Evolutionary conservation across 2,113 vertebrate genomes (phyloP).

Genomic region (Glaucomys volans): DNA sequence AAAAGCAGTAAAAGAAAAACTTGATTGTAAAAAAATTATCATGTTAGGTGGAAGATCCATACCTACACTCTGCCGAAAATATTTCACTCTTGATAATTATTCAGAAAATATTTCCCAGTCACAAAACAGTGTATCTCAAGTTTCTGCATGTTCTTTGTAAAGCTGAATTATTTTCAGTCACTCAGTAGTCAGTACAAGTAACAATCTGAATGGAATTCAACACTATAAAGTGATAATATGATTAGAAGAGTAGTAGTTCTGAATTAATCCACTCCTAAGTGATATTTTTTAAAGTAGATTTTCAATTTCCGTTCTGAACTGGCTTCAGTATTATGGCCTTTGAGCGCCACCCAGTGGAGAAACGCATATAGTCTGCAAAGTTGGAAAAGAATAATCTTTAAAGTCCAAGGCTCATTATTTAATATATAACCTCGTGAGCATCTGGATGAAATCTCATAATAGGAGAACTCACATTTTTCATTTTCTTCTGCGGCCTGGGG

Average conservation of each 20-base stretch:
- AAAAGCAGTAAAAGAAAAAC: neutral
- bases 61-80: neutral
- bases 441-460: conserved; percentile 79
- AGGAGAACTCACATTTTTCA: conserved; percentile 64
- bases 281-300: conserved; percentile 19
- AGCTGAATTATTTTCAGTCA: neutral
- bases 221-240: neutral
- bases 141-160: neutral
- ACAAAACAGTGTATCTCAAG: neutral
- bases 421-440: conserved; percentile 51
- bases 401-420: conserved; percentile 7
- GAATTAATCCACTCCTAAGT: conserved; percentile 41
- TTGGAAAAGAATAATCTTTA: conserved; percentile 18
- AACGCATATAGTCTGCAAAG: conserved; percentile 10
- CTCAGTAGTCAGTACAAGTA: neutral
- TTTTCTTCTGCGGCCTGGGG: conserved; percentile 63
- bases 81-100: conserved; percentile 25
- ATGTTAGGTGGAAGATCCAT: neutral
- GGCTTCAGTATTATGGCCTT: conserved; percentile 67
- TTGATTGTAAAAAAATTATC: neutral
- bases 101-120: neutral
- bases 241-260: conserved; percentile 30
- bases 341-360: conserved; percentile 86
- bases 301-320: neutral
- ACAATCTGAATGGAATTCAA: neutral